Base-by-base conservation (phyloP, 2,888 invertebrate genomes). In the Theretra japonica region DNA sequence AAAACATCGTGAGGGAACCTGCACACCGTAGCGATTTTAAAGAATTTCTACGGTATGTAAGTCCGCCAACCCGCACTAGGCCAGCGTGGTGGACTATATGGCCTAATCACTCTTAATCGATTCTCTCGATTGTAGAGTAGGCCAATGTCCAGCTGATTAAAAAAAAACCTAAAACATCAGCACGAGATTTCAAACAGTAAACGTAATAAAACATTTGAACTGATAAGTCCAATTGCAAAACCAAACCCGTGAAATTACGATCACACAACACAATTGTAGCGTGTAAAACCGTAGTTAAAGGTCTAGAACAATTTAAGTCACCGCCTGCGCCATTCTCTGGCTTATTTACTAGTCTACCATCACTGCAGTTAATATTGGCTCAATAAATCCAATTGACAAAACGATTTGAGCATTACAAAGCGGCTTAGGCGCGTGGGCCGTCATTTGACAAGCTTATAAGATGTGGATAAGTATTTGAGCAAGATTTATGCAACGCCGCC, bases 301-400 rank as follows among this genome's bases (percentile, higher is more conserved):
- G 41, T 48, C 23, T 41, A 65, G 21, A 62, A 62, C 62, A 62
- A 65, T 48, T 65, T 65, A 65, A 48, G 25, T 65, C 65, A 65
- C 41, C 65, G 48, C 65, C 65, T 23, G 41, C 65, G 41, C 65
- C 28, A 30, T 23, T 21, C 65, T 17, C 23, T 17, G 41, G 65
- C 65, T 65, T 65, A 65, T 65, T 48, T 65, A 65, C 23, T 65
- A 65, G 48, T 17, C 65, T 65, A 65, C 48, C 65, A 65, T 65
- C 65, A 65, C 65, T 65, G 17, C 65, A 65, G 48, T 65, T 48
- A 62, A 65, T 65, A 48, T 65, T 48, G 4, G 17, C 48, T 65
- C 65, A 65, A 65, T 65, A 65, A 65, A 65, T 65, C 17, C 65
- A 48, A 65, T 48, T 65, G 65, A 65, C 65, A 65, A 48, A 65